Evolutionary conservation across 1,140 invertebrate species (phyloP).

Genomic region (Acyrthosiphon pisum): DNA sequence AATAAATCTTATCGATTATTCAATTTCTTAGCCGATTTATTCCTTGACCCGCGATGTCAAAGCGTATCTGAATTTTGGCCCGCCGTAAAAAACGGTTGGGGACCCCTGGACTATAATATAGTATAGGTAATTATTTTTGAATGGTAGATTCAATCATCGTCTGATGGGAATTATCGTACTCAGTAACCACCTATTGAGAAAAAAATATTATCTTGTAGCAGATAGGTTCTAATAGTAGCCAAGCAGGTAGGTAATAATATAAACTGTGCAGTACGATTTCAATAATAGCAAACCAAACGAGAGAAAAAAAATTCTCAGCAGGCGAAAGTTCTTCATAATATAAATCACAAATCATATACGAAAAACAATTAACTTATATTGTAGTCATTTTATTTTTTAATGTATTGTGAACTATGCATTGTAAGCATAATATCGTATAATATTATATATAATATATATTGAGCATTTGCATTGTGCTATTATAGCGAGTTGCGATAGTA

Average conservation of each 20-base stretch:
- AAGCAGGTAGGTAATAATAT: background rate
- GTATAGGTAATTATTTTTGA: too few species aligned
- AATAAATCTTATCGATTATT: too few species aligned
- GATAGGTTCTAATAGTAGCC: too few species aligned
- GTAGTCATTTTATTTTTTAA: background rate
- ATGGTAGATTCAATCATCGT: too few species aligned
- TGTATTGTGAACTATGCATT: background rate
- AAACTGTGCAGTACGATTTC: background rate
- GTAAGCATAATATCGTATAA: background rate
- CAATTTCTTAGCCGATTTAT: too few species aligned
- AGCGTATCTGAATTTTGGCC: too few species aligned
- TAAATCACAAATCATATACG: background rate
- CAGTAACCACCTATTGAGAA: too few species aligned
- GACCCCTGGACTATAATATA: too few species aligned
- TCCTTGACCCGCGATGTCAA: too few species aligned
- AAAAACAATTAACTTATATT: slow-evolving; percentile 4
- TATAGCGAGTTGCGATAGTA: background rate
- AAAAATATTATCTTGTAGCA: too few species aligned
- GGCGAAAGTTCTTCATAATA: background rate
- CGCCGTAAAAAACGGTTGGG: too few species aligned
- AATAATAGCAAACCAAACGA: background rate
- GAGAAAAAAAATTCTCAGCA: background rate
- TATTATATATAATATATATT: background rate
- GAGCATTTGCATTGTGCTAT: background rate
- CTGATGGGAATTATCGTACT: too few species aligned